Evolutionary conservation across 2,797 vertebrate genomes (phyloP).

Genomic region (Liasis olivaceus): DNA sequence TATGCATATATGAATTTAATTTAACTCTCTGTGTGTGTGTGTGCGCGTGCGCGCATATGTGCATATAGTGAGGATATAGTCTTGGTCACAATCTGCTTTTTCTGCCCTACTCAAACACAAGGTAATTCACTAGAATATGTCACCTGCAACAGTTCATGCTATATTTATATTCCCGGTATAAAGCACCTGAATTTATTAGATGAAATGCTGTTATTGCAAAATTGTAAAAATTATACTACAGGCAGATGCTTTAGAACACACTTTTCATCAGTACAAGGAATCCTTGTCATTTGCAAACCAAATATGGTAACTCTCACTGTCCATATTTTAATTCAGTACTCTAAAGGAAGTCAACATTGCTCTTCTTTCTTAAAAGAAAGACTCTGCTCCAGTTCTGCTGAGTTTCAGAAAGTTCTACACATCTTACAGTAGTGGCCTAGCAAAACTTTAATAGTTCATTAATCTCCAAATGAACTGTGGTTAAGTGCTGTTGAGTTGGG

Average conservation of each 20-base stretch:
- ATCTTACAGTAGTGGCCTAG: conserved; percentile 27
- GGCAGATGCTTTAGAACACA: conserved; percentile 30
- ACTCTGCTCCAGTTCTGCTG: conserved; percentile 28
- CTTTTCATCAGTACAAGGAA: conserved; percentile 6
- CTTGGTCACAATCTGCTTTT: background rate
- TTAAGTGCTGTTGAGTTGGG: background rate
- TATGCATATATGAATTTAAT: background rate
- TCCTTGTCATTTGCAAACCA: conserved; percentile 37
- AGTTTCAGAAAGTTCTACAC: conserved; percentile 24
- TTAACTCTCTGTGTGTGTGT: background rate
- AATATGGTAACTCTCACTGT: conserved; percentile 23
- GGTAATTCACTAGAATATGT: conserved; percentile 21
- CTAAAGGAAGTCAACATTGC: conserved; percentile 34
- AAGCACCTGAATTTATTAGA: conserved; percentile 34
- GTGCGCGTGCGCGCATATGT: too few relatives aligned
- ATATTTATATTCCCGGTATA: conserved; percentile 26
- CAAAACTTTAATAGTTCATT: background rate
- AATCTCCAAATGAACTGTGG: background rate
- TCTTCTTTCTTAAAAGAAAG: conserved; percentile 38
- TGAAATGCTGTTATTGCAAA: conserved; percentile 23
- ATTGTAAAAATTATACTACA: conserved; percentile 41
- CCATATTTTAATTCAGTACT: conserved; percentile 30
- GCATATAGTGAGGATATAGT: background rate
- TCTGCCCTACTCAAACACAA: background rate
- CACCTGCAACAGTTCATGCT: background rate